A percentile compares a stretch with the other conserved stretches of the same genome.
These are phyloP conservation scores for Gerris lacustris DNA, from an alignment of 2,888 invertebrate genomes.

Conservation along the genomic window DNA sequence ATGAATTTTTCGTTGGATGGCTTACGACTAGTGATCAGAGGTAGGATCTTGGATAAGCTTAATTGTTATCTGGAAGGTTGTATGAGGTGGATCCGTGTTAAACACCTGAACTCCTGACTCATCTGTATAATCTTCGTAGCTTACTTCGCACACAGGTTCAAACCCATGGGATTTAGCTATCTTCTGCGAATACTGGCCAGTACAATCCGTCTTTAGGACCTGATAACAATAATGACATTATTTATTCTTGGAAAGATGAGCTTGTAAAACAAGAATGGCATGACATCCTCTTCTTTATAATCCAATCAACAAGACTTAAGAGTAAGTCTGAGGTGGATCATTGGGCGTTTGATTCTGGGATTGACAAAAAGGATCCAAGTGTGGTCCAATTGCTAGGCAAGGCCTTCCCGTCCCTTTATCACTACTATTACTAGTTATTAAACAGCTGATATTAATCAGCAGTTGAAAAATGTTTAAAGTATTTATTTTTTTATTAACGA, in stretches of 20 bases:
- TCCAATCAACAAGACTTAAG: too few species aligned
- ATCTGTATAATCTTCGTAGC: slow-evolving; percentile 58
- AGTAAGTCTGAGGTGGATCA: too few species aligned
- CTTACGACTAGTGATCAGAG: background rate
- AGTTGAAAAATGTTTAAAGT: too few species aligned
- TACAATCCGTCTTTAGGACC: slow-evolving; percentile 70
- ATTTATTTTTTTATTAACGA: too few species aligned
- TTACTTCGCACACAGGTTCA: slow-evolving; percentile 48
- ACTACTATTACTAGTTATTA: too few species aligned
- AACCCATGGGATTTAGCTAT: slow-evolving; percentile 57
- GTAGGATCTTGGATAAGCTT: slow-evolving; percentile 31
- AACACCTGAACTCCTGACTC: slow-evolving; percentile 48
- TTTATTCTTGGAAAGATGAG: too few species aligned
- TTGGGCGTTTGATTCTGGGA: too few species aligned
- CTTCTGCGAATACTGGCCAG: slow-evolving; percentile 65
- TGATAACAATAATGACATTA: slow-evolving; percentile 37
- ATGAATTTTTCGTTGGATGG: too few species aligned
- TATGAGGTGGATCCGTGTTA: slow-evolving; percentile 54
- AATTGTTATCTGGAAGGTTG: slow-evolving; percentile 56
- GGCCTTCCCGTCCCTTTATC: too few species aligned
- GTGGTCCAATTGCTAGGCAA: too few species aligned
- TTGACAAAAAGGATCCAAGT: too few species aligned
- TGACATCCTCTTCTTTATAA: background rate
- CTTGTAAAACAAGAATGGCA: background rate
- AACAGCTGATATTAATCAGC: too few species aligned